phyloP scores from a whole-genome alignment of 2,888 invertebrate genomes.

The Leucophenga maculata region DNA sequence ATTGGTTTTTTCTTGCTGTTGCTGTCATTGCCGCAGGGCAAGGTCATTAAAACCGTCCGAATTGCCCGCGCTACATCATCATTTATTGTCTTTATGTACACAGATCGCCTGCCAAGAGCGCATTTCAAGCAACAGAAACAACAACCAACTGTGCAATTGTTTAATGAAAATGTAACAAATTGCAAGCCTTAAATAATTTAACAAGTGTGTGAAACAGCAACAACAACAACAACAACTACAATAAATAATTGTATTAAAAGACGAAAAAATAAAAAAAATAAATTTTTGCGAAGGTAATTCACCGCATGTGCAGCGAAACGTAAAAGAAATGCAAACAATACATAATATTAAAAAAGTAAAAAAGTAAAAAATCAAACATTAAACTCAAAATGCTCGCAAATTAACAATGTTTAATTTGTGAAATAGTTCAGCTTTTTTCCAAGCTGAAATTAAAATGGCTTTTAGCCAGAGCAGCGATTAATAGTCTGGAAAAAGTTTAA shows the following conservation, averaged over 20 bases:
- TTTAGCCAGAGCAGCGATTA: background rate
- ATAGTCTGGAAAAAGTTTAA: background rate
- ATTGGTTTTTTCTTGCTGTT: background rate
- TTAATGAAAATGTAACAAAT: constrained; percentile 43
- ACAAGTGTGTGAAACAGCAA: constrained; percentile 35
- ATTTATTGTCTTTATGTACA: background rate
- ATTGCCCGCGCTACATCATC: background rate
- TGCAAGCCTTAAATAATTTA: constrained; percentile 18
- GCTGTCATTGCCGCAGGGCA: background rate
- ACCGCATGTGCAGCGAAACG: constrained; percentile 44
- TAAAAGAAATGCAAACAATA: constrained; percentile 37
- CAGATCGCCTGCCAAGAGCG: background rate
- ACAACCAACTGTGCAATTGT: constrained; percentile 6
- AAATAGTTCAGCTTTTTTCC: constrained; percentile 22
- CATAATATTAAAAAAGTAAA: constrained; percentile 17
- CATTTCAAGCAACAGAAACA: background rate
- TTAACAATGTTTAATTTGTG: constrained; percentile 53
- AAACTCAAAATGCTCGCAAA: constrained; percentile 50
- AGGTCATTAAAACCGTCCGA: constrained; percentile 20
- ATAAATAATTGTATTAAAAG: background rate
- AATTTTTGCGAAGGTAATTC: constrained; percentile 50
- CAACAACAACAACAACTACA: background rate
- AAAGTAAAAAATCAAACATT: constrained; percentile 35
- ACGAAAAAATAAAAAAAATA: constrained; percentile 45
- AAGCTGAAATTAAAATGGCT: background rate